These are phyloP conservation scores for Ecliptopera silaceata DNA, from an alignment of 2,888 invertebrate species.

Conservation along the genomic window DNA sequence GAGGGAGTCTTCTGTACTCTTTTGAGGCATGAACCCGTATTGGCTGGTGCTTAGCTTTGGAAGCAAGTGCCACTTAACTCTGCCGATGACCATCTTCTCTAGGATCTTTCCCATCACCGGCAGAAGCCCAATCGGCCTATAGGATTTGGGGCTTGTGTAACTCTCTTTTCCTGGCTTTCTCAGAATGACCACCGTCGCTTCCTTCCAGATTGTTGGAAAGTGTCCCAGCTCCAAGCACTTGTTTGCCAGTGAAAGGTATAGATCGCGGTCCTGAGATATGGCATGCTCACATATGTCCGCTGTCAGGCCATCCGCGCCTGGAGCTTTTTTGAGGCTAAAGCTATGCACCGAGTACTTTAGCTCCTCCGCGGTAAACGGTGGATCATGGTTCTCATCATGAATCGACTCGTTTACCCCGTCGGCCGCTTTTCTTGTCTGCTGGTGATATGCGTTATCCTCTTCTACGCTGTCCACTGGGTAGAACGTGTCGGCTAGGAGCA, in stretches of 20 bases:
- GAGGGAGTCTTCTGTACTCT: slow-evolving; percentile 15
- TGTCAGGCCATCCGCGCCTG: slow-evolving; percentile 14
- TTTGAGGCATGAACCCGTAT: not conserved
- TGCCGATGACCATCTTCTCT: not conserved
- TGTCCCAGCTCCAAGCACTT: slow-evolving; percentile 27
- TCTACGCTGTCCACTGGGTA: not conserved
- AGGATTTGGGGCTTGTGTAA: slow-evolving; percentile 28
- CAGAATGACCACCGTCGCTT: slow-evolving; percentile 7
- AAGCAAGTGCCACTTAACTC: slow-evolving; percentile 1
- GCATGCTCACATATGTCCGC: slow-evolving; percentile 25
- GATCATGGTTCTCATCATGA: slow-evolving; percentile 16
- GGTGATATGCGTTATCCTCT: not conserved
- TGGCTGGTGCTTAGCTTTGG: slow-evolving; percentile 1
- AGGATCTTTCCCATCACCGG: slow-evolving; percentile 31
- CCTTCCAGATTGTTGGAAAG: slow-evolving; percentile 24
- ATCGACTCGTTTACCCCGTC: slow-evolving; percentile 11
- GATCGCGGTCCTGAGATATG: slow-evolving; percentile 20
- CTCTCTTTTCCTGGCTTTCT: slow-evolving; percentile 1
- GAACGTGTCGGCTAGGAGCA: not conserved
- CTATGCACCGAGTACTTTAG: slow-evolving; percentile 4
- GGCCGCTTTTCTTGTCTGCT: not conserved
- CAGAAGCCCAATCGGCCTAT: slow-evolving; percentile 37
- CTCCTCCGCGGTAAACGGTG: slow-evolving; percentile 28
- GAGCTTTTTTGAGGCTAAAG: slow-evolving; percentile 35
- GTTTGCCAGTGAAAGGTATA: slow-evolving; percentile 12